phyloP scores from a whole-genome alignment of 1,140 invertebrate genomes.

The Battus philenor region DNA sequence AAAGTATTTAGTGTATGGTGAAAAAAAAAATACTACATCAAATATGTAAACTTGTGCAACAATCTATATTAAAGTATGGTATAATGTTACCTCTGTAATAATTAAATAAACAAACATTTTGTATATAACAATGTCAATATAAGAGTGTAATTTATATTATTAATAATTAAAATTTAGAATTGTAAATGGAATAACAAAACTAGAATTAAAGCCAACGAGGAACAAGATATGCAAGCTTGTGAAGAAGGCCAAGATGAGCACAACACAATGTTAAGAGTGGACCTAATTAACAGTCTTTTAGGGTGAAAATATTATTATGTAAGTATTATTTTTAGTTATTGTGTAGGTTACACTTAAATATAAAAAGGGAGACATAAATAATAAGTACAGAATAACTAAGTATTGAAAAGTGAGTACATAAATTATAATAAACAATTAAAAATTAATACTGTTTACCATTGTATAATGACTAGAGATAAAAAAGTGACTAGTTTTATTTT shows the following conservation, averaged over 20 bases:
- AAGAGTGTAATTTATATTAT: too few relatives aligned
- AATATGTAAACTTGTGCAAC: too few relatives aligned
- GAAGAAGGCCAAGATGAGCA: conserved; percentile 25
- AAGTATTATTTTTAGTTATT: conserved; percentile 38
- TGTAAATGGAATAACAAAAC: conserved; percentile 15
- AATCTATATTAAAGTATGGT: too few relatives aligned
- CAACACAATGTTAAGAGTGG: conserved; percentile 36
- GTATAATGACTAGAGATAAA: conserved; percentile 19
- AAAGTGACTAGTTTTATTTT: background rate
- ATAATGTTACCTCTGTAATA: too few relatives aligned
- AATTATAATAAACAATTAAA: too few relatives aligned
- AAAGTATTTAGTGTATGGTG: too few relatives aligned
- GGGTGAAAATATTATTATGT: conserved; percentile 29
- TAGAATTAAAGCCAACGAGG: conserved; percentile 24
- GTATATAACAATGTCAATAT: too few relatives aligned
- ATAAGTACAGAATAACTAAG: too few relatives aligned
- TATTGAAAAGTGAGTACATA: too few relatives aligned
- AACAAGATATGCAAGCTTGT: conserved; percentile 25
- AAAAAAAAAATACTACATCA: too few relatives aligned
- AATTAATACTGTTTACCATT: too few relatives aligned
- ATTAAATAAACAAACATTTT: too few relatives aligned
- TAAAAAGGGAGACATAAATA: conserved; percentile 18
- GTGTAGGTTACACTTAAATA: conserved; percentile 26
- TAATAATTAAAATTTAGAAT: conserved; percentile 9
- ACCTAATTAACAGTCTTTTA: conserved; percentile 58